Percentiles rank a stretch among this genome's conserved stretches.
Conservation (phyloP, 1,140 invertebrate genomes). For the Sitobion miscanthi region DNA sequence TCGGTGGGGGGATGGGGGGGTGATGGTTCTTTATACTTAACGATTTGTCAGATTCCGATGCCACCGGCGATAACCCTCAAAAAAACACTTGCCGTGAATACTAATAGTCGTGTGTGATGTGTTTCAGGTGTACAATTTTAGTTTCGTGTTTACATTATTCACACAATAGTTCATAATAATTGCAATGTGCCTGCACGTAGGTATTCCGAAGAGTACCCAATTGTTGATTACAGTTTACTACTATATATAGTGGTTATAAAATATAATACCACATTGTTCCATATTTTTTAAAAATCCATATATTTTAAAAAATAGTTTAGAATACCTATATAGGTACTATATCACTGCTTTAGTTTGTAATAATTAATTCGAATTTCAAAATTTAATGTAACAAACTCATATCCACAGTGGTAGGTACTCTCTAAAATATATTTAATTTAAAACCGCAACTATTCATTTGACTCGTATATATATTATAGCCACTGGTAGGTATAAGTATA, state of each 20-base stretch:
- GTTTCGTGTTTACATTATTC: not conserved
- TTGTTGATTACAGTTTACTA: not conserved
- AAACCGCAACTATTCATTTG: not conserved
- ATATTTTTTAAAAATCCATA: too few species aligned
- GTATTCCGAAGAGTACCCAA: not conserved
- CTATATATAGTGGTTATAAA: too few species aligned
- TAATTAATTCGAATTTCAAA: not conserved
- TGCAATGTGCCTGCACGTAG: not conserved
- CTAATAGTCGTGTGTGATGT: not conserved
- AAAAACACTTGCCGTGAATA: slow-evolving; percentile 17
- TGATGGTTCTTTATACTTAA: not conserved
- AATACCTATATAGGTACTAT: not conserved
- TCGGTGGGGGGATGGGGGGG: not conserved
- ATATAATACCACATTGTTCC: too few species aligned
- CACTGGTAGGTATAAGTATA: not conserved
- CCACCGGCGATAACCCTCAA: not conserved
- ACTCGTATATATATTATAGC: not conserved
- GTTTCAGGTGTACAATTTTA: not conserved
- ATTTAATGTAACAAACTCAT: not conserved
- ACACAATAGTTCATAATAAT: not conserved
- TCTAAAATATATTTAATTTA: not conserved
- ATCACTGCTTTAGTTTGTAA: not conserved
- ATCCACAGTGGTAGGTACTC: not conserved
- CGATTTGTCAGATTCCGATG: slow-evolving; percentile 9
- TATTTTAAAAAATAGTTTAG: not conserved